Evolutionary conservation across 1,140 invertebrate genomes (phyloP).

Genomic region (Nilaparvata lugens): DNA sequence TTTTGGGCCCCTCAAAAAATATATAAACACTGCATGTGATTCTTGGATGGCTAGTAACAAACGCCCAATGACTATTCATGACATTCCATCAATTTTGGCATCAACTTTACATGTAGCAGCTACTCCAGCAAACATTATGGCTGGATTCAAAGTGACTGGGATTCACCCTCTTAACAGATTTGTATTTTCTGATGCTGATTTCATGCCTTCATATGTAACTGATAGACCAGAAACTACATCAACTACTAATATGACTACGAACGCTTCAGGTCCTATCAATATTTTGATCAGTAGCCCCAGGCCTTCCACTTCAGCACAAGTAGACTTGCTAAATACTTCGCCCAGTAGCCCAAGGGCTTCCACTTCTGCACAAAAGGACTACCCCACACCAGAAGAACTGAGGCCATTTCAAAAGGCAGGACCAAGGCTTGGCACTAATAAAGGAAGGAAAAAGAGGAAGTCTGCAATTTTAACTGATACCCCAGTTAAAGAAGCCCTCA

Average conservation of each 20-base stretch:
- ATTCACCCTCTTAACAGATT: too few species aligned
- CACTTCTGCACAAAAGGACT: background rate
- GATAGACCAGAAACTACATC: constrained; percentile 7
- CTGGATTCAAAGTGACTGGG: too few species aligned
- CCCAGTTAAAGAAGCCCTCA: constrained; percentile 6
- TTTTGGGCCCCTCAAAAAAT: too few species aligned
- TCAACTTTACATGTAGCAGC: too few species aligned
- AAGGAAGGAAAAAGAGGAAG: constrained; percentile 4
- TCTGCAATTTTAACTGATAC: constrained; percentile 14
- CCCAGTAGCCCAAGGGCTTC: background rate
- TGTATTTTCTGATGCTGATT: too few species aligned
- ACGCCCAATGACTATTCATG: too few species aligned
- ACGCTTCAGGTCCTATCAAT: background rate
- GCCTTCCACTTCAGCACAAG: background rate
- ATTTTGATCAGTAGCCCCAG: background rate
- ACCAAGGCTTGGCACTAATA: background rate
- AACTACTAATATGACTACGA: constrained; percentile 6
- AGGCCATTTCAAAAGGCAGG: constrained; percentile 16
- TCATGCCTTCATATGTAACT: too few species aligned
- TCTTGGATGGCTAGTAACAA: too few species aligned
- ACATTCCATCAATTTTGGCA: too few species aligned
- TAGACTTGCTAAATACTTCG: background rate
- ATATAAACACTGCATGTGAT: too few species aligned
- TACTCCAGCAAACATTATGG: too few species aligned
- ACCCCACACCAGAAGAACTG: constrained; percentile 7